phyloP scores from a whole-genome alignment of 2,113 vertebrate genomes.

The Pandion haliaetus region DNA sequence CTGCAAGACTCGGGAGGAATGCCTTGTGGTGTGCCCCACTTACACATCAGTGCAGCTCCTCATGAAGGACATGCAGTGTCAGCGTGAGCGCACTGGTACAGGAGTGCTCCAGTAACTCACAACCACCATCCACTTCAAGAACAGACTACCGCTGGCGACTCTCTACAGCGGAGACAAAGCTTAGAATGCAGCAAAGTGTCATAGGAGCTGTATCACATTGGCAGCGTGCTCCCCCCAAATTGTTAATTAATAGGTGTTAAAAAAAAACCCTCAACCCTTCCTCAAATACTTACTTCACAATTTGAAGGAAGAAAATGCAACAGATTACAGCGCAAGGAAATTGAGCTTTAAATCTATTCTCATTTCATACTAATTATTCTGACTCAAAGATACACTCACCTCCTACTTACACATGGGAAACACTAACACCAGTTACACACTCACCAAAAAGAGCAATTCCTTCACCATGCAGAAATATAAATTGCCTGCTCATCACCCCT shows the following conservation, averaged over 20 bases:
- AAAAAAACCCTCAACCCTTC: neutral
- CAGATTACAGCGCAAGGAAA: neutral
- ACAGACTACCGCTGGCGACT: neutral
- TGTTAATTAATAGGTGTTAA: neutral
- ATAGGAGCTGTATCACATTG: neutral
- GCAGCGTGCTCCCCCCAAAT: neutral
- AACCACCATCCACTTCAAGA: neutral
- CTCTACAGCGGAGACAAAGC: neutral
- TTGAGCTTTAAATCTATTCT: neutral
- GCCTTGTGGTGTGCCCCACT: neutral
- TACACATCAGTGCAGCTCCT: neutral
- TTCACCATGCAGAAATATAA: neutral
- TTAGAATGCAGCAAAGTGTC: neutral
- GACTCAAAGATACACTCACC: neutral
- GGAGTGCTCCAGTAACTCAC: neutral
- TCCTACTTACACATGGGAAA: neutral
- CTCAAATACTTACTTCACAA: neutral
- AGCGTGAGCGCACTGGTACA: neutral
- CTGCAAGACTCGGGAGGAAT: neutral
- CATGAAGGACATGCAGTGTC: neutral
- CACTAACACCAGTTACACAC: neutral
- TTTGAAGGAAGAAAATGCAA: neutral
- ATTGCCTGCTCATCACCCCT: neutral
- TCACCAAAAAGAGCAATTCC: neutral
- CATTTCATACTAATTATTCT: neutral